Evolutionary conservation across 2,113 vertebrate genomes (phyloP), one percentile per base, ranked within the genome.

Genomic region (Indicator maculatus): DNA sequence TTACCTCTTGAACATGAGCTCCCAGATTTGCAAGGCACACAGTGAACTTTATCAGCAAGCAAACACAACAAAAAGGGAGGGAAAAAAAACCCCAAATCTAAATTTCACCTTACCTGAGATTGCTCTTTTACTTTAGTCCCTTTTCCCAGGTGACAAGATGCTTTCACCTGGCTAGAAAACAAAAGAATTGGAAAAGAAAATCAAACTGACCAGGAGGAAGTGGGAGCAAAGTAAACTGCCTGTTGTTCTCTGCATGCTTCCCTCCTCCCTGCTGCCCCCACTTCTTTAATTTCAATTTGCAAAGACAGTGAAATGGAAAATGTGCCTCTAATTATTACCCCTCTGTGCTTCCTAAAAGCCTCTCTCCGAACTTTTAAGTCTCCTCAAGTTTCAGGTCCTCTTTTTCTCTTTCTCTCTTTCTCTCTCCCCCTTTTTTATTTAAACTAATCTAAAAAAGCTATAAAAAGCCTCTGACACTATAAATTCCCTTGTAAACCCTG

Each of bases 361-460:
- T 97, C 96, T 97, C 95, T 97, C 96, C 63, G 88, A 97, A 97
- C 98, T 98, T 98, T 98, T 90, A 98, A 97, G 98, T 96, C 97
- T 98, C 95, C 98, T 98, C 96, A 92, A 86, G 91, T 98, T 98
- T 98, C 98, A 98, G 92, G 94, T 96, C 96, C 91, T 96, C 95
- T 97, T 96, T 95, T 93, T 97, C 94, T 96, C 94, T 58, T 78
- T 86, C 84, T 84, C 93, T 89, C 89, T 96, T 96, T 84, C 93
- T 84, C 88, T 92, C 84, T 79, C 95, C 74, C 85, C 64, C 27
- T 30, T 75, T 66, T 97, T 97, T 97, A 97, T 97, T 98, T 97
- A 98, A 98, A 97, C 97, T 98, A 97, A 98, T 98, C 98, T 98
- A 95, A 97, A 97, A 98, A 98, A 98, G 97, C 98, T 97, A 98